Conservation (phyloP, 2,113 vertebrate species). For the Cyprinodon brontotheroides region DNA sequence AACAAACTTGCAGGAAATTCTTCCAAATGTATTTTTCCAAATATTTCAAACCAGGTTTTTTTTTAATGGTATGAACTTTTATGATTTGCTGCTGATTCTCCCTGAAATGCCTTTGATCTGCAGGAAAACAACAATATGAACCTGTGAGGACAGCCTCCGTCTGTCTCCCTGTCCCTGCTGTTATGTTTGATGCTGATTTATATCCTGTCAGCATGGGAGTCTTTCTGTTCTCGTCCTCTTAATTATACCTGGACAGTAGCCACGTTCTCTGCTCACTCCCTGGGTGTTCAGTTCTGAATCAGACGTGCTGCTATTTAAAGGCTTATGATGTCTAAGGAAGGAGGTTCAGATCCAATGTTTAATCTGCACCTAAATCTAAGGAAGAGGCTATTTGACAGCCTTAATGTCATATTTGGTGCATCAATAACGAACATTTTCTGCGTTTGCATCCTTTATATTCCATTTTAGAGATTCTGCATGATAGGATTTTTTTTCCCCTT, state of each 20-base stretch:
- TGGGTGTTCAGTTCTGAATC: slow-evolving; percentile 32
- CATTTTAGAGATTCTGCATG: not conserved
- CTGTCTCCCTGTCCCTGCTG: slow-evolving; percentile 36
- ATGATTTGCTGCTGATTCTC: not conserved
- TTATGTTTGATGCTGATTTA: slow-evolving; percentile 39
- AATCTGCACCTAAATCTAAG: slow-evolving; percentile 32
- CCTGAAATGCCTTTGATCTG: not conserved
- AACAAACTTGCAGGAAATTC: not conserved
- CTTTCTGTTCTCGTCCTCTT: slow-evolving; percentile 50
- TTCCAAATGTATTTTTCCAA: slow-evolving; percentile 3
- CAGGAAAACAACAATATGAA: not conserved
- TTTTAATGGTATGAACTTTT: not conserved
- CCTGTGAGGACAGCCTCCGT: slow-evolving; percentile 13
- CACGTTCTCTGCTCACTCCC: slow-evolving; percentile 56
- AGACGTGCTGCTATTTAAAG: slow-evolving; percentile 59
- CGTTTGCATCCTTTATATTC: not conserved
- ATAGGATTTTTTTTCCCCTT: not conserved
- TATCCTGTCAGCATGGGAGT: slow-evolving; percentile 29
- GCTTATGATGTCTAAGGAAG: slow-evolving; percentile 55
- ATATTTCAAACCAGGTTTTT: not conserved
- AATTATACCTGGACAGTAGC: slow-evolving; percentile 60
- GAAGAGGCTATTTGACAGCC: not conserved
- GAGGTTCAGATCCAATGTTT: slow-evolving; percentile 37
- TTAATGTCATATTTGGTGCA: not conserved
- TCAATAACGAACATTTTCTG: not conserved